Conservation (phyloP, 2,797 vertebrate species). For the Jordanella pulchra region DNA sequence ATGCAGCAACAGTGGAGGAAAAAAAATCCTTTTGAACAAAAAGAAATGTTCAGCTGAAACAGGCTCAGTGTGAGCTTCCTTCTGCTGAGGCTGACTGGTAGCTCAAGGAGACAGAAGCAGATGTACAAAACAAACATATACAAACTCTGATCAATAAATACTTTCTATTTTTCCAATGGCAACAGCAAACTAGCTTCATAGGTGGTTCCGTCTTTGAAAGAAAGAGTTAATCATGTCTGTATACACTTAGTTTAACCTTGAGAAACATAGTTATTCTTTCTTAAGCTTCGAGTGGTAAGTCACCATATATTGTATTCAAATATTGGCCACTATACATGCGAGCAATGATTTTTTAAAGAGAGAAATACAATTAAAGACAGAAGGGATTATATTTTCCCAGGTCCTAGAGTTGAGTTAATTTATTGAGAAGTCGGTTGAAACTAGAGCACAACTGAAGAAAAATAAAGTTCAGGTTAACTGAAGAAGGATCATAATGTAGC, state of each 20-base stretch:
- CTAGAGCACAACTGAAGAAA: background rate
- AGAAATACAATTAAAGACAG: background rate
- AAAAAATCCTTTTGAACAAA: too few relatives aligned
- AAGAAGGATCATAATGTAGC: background rate
- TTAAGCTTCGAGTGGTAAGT: background rate
- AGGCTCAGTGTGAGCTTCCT: too few relatives aligned
- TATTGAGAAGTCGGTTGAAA: background rate
- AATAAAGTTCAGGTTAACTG: background rate
- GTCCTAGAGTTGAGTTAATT: background rate
- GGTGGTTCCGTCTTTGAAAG: too few relatives aligned
- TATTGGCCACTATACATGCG: background rate
- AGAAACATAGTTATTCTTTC: background rate
- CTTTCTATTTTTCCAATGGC: too few relatives aligned
- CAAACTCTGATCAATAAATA: too few relatives aligned
- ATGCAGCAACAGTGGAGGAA: too few relatives aligned
- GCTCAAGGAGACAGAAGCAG: too few relatives aligned
- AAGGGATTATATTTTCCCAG: background rate
- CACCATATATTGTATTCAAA: background rate
- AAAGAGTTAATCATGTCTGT: background rate
- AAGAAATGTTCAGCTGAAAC: too few relatives aligned
- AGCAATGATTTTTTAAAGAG: background rate
- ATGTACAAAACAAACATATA: too few relatives aligned
- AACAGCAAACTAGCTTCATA: too few relatives aligned
- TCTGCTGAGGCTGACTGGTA: too few relatives aligned
- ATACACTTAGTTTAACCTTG: background rate